Evolutionary conservation across 2,113 vertebrate genomes (phyloP), one percentile per base, ranked within the genome.

Genomic region (Cardinalis cardinalis): DNA sequence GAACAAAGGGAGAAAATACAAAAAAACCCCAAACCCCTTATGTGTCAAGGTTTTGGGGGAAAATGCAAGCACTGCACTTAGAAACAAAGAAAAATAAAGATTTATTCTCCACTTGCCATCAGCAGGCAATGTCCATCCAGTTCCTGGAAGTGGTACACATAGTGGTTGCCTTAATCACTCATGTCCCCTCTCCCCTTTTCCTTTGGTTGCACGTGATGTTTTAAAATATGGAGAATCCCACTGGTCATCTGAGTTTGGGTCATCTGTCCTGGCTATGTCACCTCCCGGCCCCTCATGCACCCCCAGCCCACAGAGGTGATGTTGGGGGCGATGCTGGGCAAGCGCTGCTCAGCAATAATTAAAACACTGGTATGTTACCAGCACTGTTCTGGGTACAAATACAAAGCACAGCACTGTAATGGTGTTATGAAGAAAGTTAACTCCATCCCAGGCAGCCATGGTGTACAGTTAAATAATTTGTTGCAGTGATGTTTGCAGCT

Each of bases 21-120:
- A 40, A 10, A 53, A 65, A 59, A 32, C 2, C 7, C 14, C 16
- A 16, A 74, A 12, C 16, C 1, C 1, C 20, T 72, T 0, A 0
- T 32, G 17, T 38, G 18, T 71, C 29, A 49, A 66, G 8, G 20
- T 25, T 68, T 79, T 55, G 25, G 32, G 7, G 21, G 21, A 74
- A 60, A 61, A 86, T 64, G 13, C 25, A 82, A 82, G 44, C 9
- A 24, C 32, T 9, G 4, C 3, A 3, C 28, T 36, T 1, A 2
- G 32, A 66, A 75, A 48, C 3, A 78, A 83, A 79, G 34, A 6
- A 64, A 65, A 71, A 77, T 31, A 58, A 63, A 41, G 10, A 26
- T 55, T 52, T 68, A 40, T 89, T 81, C 28, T 61, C 19, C 60
- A 14, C 40, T 60, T 84, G 29, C 31, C n/a, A 29, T 43, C 12